Base-by-base conservation (phyloP, 2,113 vertebrate genomes). In the Ivindomyrus marchei region DNA sequence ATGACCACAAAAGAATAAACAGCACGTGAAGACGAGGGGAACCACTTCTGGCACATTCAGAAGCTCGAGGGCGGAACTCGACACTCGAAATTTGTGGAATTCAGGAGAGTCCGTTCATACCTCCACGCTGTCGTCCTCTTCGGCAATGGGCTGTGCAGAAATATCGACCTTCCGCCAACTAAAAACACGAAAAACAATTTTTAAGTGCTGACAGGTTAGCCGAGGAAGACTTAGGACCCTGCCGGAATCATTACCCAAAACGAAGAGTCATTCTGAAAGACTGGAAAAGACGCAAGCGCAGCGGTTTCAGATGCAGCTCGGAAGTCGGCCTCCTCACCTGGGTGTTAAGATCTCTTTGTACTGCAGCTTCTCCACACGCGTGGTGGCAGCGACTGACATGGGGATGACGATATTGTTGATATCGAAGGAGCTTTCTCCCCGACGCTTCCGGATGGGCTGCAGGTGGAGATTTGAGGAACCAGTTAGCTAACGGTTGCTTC, bases 401-500 rank as follows among this genome's bases (percentile, higher is more conserved):
- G 97, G 97, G 94, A 98, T 98, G 93, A 98, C 97, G 2, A 98
- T 98, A 95, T 97, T 98, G 94, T 98, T 97, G 87, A 98, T 98
- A 90, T 98, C 97, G 0, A 97, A 98, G 0, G 97, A 97, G 31
- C 96, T 98, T 89, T 98, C 97, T 0, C 96, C 96, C 93, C 97
- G 95, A 88, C 97, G 94, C 92, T 96, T 95, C 91, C 96, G 95
- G 36, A 95, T 92, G 0, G 97, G 95, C 92, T 96, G 96, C 95
- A 94, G 93, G 47, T 4, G 74, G 6, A 88, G 10, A 85, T 45
- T 49, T 15, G 15, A 36, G 17, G 4, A 3, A 4, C 4, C 10
- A 42, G 13, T 19, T 7, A 84, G 15, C 53, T 1, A 90, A 6
- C 19, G 21, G 8, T 4, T 15, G 19, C 46, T 3, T 31, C n/a